Conservation (phyloP, 1,140 invertebrate species). For the Andrena cerasifolii region DNA sequence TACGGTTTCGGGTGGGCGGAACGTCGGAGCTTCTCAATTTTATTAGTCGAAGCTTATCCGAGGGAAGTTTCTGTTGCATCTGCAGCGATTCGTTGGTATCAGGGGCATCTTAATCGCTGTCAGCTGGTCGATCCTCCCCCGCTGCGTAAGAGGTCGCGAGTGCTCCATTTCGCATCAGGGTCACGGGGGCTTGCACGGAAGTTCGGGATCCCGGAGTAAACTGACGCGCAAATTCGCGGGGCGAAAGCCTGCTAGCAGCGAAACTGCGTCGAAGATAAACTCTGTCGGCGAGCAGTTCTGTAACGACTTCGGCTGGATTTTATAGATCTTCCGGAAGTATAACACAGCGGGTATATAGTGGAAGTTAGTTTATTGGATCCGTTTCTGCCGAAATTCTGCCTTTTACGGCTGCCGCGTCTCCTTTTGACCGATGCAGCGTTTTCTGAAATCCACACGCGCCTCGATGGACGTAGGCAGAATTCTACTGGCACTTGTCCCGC, state of each 20-base stretch:
- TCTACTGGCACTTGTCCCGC: too few species aligned
- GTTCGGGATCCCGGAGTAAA: constrained; percentile 2
- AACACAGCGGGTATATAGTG: constrained; percentile 23
- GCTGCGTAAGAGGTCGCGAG: neutral
- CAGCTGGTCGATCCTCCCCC: neutral
- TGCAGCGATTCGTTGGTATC: neutral
- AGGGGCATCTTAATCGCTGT: neutral
- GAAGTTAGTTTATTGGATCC: constrained; percentile 31
- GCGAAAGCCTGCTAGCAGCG: neutral
- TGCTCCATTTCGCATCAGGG: constrained; percentile 5
- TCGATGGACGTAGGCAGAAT: neutral
- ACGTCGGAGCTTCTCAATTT: too few species aligned
- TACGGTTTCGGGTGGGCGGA: too few species aligned
- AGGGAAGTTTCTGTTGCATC: neutral
- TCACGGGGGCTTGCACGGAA: constrained; percentile 8
- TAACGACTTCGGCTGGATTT: constrained; percentile 38
- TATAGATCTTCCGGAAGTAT: constrained; percentile 39
- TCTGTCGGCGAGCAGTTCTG: constrained; percentile 23
- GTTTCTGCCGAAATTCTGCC: constrained; percentile 14
- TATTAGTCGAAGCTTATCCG: neutral
- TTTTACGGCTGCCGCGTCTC: constrained; percentile 1
- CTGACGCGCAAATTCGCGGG: constrained; percentile 24
- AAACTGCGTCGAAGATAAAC: constrained; percentile 28
- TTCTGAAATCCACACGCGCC: constrained; percentile 4
- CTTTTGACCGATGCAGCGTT: neutral